phyloP scores from a whole-genome alignment of 2,888 invertebrate species.

The Epirrita christyi region DNA sequence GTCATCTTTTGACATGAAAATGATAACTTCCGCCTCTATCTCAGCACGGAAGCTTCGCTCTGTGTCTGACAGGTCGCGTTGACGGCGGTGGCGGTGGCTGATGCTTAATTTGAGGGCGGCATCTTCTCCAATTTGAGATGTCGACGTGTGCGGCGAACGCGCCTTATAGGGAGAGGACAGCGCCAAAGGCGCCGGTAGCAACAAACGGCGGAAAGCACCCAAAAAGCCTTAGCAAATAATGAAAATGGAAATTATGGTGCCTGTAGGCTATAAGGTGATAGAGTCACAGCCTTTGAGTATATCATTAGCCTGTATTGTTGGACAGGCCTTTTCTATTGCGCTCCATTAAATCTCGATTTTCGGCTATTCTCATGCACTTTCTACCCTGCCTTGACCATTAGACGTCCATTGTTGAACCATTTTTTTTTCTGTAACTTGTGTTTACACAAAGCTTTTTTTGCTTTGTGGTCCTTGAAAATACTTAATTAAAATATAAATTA shows the following conservation, averaged over 20 bases:
- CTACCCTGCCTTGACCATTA: too few species aligned
- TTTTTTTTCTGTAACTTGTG: too few species aligned
- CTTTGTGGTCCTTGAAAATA: too few species aligned
- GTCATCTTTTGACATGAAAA: background rate
- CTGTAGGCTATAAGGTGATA: too few species aligned
- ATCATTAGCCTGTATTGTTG: too few species aligned
- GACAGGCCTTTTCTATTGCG: too few species aligned
- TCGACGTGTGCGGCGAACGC: constrained; percentile 69
- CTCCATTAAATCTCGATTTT: too few species aligned
- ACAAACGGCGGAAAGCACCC: constrained; percentile 15
- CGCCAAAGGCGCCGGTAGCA: constrained; percentile 43
- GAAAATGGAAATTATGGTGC: background rate
- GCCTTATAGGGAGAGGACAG: constrained; percentile 63
- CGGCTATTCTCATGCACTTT: too few species aligned
- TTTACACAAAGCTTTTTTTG: too few species aligned
- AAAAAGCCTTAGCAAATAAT: constrained; percentile 26
- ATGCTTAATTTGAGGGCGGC: constrained; percentile 70
- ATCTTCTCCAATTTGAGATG: constrained; percentile 67
- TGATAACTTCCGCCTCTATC: constrained; percentile 15
- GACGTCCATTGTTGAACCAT: too few species aligned
- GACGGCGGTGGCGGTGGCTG: constrained; percentile 58
- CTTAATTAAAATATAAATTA: too few species aligned
- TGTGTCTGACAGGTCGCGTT: constrained; percentile 57
- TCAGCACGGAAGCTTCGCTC: constrained; percentile 9
- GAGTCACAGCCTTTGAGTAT: too few species aligned